Conservation (phyloP, 1,140 invertebrate species). For the Lepidurus packardi region DNA sequence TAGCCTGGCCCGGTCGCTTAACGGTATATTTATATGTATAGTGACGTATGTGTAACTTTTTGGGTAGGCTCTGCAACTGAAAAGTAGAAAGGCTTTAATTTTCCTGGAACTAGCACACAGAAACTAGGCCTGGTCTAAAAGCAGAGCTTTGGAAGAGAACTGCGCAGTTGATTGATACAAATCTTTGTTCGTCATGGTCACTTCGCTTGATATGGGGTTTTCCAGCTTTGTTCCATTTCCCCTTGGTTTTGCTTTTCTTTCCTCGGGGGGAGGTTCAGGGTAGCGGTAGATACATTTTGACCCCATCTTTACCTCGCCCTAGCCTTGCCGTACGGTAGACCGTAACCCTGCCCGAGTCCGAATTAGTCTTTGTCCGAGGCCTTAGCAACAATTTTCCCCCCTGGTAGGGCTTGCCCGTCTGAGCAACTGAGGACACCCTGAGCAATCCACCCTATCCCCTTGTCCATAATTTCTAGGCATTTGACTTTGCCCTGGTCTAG, state of each 20-base stretch:
- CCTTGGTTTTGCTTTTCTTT: neutral
- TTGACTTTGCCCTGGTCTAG: neutral
- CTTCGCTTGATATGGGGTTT: neutral
- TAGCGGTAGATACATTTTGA: neutral
- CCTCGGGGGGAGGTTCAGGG: neutral
- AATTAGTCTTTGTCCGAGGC: neutral
- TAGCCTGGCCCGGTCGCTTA: constrained; percentile 7
- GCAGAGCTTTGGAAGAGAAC: neutral
- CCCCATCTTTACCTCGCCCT: neutral
- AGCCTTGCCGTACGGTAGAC: neutral
- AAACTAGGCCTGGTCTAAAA: constrained; percentile 2
- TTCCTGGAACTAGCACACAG: neutral
- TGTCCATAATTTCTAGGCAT: neutral
- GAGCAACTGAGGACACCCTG: neutral
- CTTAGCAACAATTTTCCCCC: neutral
- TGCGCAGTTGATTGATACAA: neutral
- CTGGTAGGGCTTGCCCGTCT: too few relatives aligned
- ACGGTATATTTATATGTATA: constrained; percentile 16
- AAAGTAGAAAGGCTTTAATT: neutral
- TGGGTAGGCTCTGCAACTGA: neutral
- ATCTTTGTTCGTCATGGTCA: neutral
- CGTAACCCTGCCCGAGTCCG: neutral
- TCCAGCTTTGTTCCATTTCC: neutral
- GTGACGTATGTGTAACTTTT: neutral
- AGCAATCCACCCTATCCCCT: neutral